Base-by-base conservation (phyloP, 2,797 vertebrate species). In the Miichthys miiuy region DNA sequence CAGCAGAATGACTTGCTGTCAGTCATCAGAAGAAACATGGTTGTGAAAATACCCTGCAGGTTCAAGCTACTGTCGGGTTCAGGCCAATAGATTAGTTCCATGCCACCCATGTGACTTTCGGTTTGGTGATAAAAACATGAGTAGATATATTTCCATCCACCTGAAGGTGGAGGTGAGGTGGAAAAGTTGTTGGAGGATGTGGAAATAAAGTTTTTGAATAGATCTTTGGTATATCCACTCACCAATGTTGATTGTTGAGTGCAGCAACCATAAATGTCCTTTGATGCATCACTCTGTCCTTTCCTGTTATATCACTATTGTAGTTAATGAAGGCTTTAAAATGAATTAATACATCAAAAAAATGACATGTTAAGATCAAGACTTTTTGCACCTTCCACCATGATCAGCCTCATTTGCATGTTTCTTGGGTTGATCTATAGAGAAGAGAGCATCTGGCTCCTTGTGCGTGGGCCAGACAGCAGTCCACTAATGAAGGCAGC, bases 401-500 rank as follows among this genome's bases (percentile, higher is more conserved):
- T 64, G 18, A 23, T 41, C 30, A 6, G 6, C 5, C 30, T 8
- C 13, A 46, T 74, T 48, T 66, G 38, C 42, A 48, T 47, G 38
- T 52, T 6, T 51, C 20, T 44, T 41, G n/a, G 42, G 18, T 42
- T 54, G 27, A 57, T 54, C 57, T n/a, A 21, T 21, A 52, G n/a
- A 78, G 67, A 72, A 0, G 1, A 60, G 18, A 46, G 56, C 42
- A 61, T 77, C 23, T 47, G 48, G 41, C 30, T 76, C 38, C 34
- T 34, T 50, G 61, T 83, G 58, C 13, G 47, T 58, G 38, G 75
- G 69, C 44, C 48, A 30, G 56, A 52, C 68, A 66, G 46, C 47
- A 44, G 41, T 72, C 38, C 11, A 10, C 64, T 85, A 72, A 87
- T 72, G 71, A 74, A 56, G 27, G 27, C 47, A 70, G 73, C 41